These are phyloP conservation scores for Caradrina clavipalpis DNA, from an alignment of 2,888 invertebrate species.

Conservation along the genomic window DNA sequence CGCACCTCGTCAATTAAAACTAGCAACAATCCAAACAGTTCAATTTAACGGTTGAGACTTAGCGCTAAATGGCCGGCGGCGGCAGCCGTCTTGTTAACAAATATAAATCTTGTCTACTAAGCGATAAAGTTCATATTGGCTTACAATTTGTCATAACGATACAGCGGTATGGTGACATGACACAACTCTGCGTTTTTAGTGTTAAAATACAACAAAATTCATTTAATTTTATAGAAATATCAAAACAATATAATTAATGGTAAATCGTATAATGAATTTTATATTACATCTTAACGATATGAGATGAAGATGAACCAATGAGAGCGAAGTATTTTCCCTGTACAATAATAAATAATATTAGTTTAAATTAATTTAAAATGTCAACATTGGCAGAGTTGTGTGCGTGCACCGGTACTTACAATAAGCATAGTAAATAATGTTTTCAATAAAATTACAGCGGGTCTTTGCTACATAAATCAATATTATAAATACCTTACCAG, in stretches of 20 bases:
- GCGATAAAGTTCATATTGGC: conserved; percentile 64
- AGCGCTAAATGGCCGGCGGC: conserved; percentile 69
- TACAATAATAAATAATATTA: conserved; percentile 35
- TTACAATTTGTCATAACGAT: conserved; percentile 63
- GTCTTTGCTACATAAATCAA: conserved; percentile 38
- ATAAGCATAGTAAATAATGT: conserved; percentile 40
- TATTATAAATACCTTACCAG: conserved; percentile 52
- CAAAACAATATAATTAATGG: conserved; percentile 6
- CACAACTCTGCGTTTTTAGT: conserved; percentile 45
- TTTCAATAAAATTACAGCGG: conserved; percentile 25
- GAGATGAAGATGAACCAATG: conserved; percentile 46
- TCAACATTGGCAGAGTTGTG: conserved; percentile 42
- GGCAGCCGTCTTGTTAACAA: conserved; percentile 50
- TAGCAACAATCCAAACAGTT: conserved; percentile 71
- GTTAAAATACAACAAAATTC: background rate
- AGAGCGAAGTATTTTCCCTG: conserved; percentile 26
- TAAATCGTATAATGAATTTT: conserved; percentile 19
- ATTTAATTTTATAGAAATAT: conserved; percentile 23
- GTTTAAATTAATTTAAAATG: conserved; percentile 2
- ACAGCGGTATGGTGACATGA: conserved; percentile 14
- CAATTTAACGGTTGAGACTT: conserved; percentile 68
- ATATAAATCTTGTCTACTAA: conserved; percentile 56
- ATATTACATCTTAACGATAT: conserved; percentile 40
- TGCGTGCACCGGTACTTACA: conserved; percentile 14
- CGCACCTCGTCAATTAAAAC: conserved; percentile 58